These are phyloP conservation scores for Drosophila nannoptera DNA, from an alignment of 1,140 invertebrate genomes.

Conservation along the genomic window DNA sequence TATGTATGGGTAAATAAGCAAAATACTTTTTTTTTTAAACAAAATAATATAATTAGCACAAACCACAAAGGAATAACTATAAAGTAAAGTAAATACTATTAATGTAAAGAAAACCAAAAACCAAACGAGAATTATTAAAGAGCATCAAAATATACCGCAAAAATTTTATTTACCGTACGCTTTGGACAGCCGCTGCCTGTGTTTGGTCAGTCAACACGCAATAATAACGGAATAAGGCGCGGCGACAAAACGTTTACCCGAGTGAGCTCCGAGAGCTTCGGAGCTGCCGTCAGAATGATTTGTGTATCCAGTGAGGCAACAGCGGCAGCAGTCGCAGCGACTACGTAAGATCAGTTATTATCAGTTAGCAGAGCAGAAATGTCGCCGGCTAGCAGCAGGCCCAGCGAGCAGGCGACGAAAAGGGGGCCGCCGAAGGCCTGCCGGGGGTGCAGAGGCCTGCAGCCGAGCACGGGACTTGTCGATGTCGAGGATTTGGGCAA, in stretches of 20 bases:
- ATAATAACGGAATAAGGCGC: neutral
- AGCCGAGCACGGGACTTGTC: constrained; percentile 35
- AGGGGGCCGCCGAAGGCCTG: constrained; percentile 38
- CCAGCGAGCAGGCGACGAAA: constrained; percentile 23
- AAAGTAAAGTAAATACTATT: constrained; percentile 75
- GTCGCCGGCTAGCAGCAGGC: constrained; percentile 48
- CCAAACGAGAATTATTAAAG: constrained; percentile 48
- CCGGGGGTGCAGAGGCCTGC: constrained; percentile 47
- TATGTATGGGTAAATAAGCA: constrained; percentile 37
- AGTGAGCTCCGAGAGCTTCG: constrained; percentile 20
- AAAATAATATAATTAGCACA: constrained; percentile 75
- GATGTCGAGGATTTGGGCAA: constrained; percentile 60
- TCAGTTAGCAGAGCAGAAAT: constrained; percentile 47
- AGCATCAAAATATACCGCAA: constrained; percentile 49
- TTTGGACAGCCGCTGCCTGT: constrained; percentile 7
- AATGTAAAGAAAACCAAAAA: constrained; percentile 54
- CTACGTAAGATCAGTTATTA: constrained; percentile 38
- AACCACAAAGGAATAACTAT: constrained; percentile 48
- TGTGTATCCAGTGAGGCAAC: constrained; percentile 29
- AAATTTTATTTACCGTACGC: no score
- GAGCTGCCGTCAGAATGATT: constrained; percentile 36
- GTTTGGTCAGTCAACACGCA: constrained; percentile 37
- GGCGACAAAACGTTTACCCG: constrained; percentile 29
- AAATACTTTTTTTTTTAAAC: constrained; percentile 68
- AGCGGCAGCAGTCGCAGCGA: constrained; percentile 12